These are phyloP conservation scores for Alloscopus bannaensis DNA, from an alignment of 2,888 invertebrate species.

Conservation along the genomic window DNA sequence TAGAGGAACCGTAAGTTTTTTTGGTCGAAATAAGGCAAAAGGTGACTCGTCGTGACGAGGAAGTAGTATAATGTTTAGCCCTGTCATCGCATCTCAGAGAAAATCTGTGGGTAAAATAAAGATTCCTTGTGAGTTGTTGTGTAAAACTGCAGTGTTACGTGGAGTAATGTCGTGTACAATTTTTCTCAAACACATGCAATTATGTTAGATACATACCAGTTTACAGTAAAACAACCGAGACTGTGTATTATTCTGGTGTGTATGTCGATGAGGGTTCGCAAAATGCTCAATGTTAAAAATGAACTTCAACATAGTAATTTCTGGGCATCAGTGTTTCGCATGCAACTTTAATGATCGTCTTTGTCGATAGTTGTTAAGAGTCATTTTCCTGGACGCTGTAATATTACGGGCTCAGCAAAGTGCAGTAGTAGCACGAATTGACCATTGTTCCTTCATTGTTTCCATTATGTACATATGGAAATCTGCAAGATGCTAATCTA, in stretches of 20 bases:
- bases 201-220: constrained; percentile 17
- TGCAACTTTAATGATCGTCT: constrained; percentile 19
- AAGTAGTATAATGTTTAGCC: constrained; percentile 49
- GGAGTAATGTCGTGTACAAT: no score
- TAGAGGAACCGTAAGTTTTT: constrained; percentile 16
- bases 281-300: constrained; percentile 4
- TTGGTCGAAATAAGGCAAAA: constrained; percentile 38
- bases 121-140: constrained; percentile 37
- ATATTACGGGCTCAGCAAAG: not conserved
- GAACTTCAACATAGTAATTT: not conserved
- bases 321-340: constrained; percentile 18
- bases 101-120: constrained; percentile 26
- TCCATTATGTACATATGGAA: no score
- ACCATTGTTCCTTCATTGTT: not conserved
- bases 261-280: not conserved
- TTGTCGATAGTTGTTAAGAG: constrained; percentile 16
- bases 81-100: constrained; percentile 30
- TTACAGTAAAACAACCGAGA: constrained; percentile 4
- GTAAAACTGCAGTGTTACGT: constrained; percentile 11
- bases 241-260: not conserved
- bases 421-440: not conserved
- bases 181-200: constrained; percentile 12
- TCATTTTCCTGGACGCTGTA: constrained; percentile 37
- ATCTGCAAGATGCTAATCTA: not conserved
- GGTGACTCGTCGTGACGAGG: constrained; percentile 56